These are phyloP conservation scores for Philopedon plagiatum DNA, from an alignment of 2,888 invertebrate genomes.

Conservation along the genomic window DNA sequence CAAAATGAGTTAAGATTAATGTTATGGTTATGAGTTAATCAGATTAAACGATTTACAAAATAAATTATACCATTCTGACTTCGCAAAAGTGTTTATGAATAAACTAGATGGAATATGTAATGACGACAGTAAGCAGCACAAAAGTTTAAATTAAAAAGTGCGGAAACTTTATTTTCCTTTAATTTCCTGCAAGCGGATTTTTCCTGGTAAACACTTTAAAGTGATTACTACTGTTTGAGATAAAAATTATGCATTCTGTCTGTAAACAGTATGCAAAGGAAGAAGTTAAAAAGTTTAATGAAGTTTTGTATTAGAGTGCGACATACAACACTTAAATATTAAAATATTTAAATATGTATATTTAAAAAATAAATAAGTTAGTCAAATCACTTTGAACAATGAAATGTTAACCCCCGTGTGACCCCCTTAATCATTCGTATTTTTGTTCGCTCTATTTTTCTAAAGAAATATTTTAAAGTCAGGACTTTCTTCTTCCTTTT, in stretches of 20 bases:
- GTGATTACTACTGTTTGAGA: constrained; percentile 8
- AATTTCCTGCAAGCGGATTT: neutral
- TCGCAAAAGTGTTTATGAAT: neutral
- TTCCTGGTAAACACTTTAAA: constrained; percentile 18
- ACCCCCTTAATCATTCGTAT: too few relatives aligned
- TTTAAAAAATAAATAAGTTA: too few relatives aligned
- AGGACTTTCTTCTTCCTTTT: too few relatives aligned
- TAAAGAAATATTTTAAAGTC: too few relatives aligned
- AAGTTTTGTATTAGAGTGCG: constrained; percentile 7
- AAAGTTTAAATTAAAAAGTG: constrained; percentile 12
- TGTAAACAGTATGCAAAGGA: constrained; percentile 5
- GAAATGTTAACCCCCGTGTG: too few relatives aligned
- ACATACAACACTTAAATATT: neutral
- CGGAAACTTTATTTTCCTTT: constrained; percentile 6
- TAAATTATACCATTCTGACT: too few relatives aligned
- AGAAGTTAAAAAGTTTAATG: neutral
- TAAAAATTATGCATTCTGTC: constrained; percentile 14
- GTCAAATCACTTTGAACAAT: too few relatives aligned
- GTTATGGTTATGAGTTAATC: too few relatives aligned
- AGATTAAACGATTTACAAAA: too few relatives aligned
- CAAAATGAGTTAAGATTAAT: too few relatives aligned
- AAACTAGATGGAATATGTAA: neutral
- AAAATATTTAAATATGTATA: too few relatives aligned
- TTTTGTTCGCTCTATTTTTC: too few relatives aligned
- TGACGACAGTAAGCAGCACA: neutral